Percentiles rank a stretch among this genome's conserved stretches.
Evolutionary conservation across 1,140 invertebrate species (phyloP).

Genomic region (Drosophila pruinosa): DNA sequence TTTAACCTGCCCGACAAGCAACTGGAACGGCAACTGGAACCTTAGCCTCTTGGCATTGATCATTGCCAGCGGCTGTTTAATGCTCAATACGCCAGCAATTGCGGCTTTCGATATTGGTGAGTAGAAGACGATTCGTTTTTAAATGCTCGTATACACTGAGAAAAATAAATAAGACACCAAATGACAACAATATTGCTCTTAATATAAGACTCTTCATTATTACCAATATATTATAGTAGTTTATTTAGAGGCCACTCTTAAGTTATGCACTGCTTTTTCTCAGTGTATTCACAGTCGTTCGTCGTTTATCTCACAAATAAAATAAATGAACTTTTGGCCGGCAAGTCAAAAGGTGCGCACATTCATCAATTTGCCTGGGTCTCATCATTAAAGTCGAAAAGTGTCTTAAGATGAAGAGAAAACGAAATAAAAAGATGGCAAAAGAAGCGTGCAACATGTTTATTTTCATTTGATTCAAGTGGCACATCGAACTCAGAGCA

Average conservation of each 20-base stretch:
- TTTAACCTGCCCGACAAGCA: slow-evolving; percentile 34
- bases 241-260: too few species aligned
- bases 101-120: slow-evolving; percentile 78
- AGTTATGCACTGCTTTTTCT: too few species aligned
- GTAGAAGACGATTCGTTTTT: slow-evolving; percentile 23
- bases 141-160: slow-evolving; percentile 14
- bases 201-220: too few species aligned
- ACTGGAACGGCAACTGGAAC: slow-evolving; percentile 50
- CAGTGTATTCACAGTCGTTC: background rate
- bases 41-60: slow-evolving; percentile 62
- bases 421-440: background rate
- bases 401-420: background rate
- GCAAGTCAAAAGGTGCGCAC: slow-evolving; percentile 35
- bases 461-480: slow-evolving; percentile 37
- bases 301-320: slow-evolving; percentile 22
- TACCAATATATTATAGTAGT: too few species aligned
- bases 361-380: slow-evolving; percentile 45
- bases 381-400: slow-evolving; percentile 16
- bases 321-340: slow-evolving; percentile 25
- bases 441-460: slow-evolving; percentile 8
- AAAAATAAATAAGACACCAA: background rate
- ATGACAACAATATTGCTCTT: too few species aligned
- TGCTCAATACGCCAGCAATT: slow-evolving; percentile 63
- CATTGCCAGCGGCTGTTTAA: slow-evolving; percentile 60
- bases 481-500: slow-evolving; percentile 12